Evolutionary conservation across 2,797 vertebrate genomes (phyloP).

Genomic region (Momotus momota): DNA sequence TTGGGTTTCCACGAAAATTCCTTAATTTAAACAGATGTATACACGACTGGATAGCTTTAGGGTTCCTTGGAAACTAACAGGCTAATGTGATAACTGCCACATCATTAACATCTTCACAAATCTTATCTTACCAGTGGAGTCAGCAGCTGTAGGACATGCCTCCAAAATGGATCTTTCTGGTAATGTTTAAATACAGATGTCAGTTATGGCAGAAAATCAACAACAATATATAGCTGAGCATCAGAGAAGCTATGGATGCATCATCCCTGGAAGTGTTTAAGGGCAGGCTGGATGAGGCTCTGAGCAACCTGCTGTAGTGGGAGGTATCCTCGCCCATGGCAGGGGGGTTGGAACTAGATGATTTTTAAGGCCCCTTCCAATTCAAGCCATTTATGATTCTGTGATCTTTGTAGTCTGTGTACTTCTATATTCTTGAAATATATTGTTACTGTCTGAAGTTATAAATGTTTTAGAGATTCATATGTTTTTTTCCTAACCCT

Average conservation of each 20-base stretch:
- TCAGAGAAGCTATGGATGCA: no score
- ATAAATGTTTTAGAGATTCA: neutral
- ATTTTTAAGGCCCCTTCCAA: no score
- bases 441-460: neutral
- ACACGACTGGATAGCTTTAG: neutral
- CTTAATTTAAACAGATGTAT: neutral
- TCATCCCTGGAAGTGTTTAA: no score
- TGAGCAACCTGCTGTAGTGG: no score
- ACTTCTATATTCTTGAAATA: neutral
- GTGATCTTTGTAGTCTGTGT: neutral
- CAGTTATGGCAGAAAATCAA: neutral
- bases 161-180: neutral
- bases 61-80: neutral
- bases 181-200: neutral
- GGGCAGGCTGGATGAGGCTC: no score
- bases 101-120: neutral
- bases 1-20: neutral
- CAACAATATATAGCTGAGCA: neutral
- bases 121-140: neutral
- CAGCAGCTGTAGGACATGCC: neutral
- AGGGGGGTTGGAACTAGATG: no score
- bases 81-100: neutral
- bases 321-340: no score
- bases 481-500: neutral
- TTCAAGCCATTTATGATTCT: no score